Conservation (phyloP, 2,888 invertebrate species). For the Ochropleura leucogaster region DNA sequence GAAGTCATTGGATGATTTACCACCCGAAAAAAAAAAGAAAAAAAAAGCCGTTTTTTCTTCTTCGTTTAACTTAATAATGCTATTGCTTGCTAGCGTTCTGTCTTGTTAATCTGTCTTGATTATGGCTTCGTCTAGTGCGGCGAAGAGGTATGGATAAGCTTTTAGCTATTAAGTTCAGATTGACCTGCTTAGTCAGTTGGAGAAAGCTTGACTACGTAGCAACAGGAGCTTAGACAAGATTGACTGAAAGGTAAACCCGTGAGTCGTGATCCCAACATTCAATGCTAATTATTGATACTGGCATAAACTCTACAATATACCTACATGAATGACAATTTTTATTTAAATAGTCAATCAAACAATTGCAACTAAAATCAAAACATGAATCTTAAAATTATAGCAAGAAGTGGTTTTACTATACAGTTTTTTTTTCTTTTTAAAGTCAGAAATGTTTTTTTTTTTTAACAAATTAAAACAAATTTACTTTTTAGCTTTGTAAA, state of each 20-base stretch:
- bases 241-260: constrained; percentile 8
- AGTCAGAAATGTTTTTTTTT: background rate
- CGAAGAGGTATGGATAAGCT: constrained; percentile 1
- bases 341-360: background rate
- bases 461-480: background rate
- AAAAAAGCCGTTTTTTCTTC: no score
- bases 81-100: constrained; percentile 13
- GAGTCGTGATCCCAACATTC: constrained; percentile 19
- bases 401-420: background rate
- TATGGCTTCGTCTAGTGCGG: constrained; percentile 20
- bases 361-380: background rate
- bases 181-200: constrained; percentile 16
- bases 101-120: background rate
- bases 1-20: no score
- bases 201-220: constrained; percentile 20
- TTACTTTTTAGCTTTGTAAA: no score
- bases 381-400: background rate
- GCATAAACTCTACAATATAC: background rate
- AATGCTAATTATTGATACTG: constrained; percentile 5
- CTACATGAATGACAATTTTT: constrained; percentile 8
- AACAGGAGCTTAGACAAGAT: constrained; percentile 6
- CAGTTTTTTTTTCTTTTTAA: background rate
- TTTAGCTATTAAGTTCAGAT: constrained; percentile 3
- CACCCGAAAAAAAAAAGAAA: no score
- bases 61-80: background rate